Percentiles rank a stretch among this genome's conserved stretches.
phyloP scores from a whole-genome alignment of 2,113 vertebrate species.

The Clupea harengus region DNA sequence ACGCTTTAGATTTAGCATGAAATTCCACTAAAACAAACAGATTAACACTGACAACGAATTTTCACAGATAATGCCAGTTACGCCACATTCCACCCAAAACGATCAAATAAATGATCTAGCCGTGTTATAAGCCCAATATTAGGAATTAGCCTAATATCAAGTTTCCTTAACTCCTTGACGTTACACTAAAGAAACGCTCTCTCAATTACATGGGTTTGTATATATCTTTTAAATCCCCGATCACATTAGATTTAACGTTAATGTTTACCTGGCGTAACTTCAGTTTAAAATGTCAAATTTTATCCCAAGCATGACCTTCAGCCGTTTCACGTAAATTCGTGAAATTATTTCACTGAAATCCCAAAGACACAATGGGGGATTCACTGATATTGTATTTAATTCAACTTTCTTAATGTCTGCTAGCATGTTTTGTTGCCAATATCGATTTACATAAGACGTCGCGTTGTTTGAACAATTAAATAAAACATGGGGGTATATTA shows the following conservation, averaged over 20 bases:
- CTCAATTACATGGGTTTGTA: not conserved
- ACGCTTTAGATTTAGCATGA: not conserved
- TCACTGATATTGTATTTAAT: not conserved
- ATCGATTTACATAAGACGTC: not conserved
- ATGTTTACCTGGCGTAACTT: not conserved
- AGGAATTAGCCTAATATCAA: not conserved
- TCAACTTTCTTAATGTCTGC: not conserved
- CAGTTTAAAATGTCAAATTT: not conserved
- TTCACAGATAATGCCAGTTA: no score
- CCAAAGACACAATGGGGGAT: not conserved
- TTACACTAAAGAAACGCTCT: not conserved
- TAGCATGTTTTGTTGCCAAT: not conserved
- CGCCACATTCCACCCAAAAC: not conserved
- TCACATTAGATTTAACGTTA: not conserved
- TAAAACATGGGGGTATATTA: not conserved
- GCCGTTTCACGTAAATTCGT: not conserved
- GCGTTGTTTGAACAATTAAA: not conserved
- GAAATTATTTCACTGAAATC: not conserved
- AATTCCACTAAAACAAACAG: not conserved
- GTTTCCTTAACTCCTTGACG: not conserved
- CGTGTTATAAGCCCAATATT: not conserved
- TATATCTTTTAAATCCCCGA: not conserved
- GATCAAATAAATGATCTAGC: not conserved
- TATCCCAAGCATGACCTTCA: not conserved
- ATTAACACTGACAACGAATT: not conserved